These are phyloP conservation scores for Darevskia nairensis DNA, from an alignment of 2,797 vertebrate genomes.

Conservation along the genomic window DNA sequence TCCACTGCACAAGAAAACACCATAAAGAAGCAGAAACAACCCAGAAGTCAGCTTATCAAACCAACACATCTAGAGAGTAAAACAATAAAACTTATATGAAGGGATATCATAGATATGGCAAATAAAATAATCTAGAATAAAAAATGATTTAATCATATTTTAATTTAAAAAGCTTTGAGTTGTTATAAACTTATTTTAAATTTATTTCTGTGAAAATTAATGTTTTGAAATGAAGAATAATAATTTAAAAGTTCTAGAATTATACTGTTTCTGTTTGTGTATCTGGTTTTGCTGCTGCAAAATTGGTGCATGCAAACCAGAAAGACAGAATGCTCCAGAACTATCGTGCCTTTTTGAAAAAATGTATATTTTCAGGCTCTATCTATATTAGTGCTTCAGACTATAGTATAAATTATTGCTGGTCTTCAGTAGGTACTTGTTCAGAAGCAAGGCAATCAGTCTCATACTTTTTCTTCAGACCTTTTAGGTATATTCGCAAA, in stretches of 20 bases:
- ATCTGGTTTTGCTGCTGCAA: constrained; percentile 15
- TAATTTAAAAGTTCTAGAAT: neutral
- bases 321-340: constrained; percentile 15
- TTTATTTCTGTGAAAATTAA: neutral
- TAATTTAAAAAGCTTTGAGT: neutral
- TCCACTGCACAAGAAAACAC: neutral
- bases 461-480: constrained; percentile 88
- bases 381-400: constrained; percentile 26
- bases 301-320: constrained; percentile 13
- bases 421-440: constrained; percentile 48
- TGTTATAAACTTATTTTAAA: neutral
- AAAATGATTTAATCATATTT: neutral
- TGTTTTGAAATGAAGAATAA: constrained; percentile 8
- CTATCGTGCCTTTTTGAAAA: constrained; percentile 12
- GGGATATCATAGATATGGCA: neutral
- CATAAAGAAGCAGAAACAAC: neutral
- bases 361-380: neutral
- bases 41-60: neutral
- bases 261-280: constrained; percentile 2
- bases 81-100: constrained; percentile 2
- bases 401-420: neutral
- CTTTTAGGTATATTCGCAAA: constrained; percentile 89
- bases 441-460: constrained; percentile 74
- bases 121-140: neutral
- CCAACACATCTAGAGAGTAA: neutral